Base-by-base conservation (phyloP, 2,888 invertebrate species). In the Microctonus brassicae region DNA sequence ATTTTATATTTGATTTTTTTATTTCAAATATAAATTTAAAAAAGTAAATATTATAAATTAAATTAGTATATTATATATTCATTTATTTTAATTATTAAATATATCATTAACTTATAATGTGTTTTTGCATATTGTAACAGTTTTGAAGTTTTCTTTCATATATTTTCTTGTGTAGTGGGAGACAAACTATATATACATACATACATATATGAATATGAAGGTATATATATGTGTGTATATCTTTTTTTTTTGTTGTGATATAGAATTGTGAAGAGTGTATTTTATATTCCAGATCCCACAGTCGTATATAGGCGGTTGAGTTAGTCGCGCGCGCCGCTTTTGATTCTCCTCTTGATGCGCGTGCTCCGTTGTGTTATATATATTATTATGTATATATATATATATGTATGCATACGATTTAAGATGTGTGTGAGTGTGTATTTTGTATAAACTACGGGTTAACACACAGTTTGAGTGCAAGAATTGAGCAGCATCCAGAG, bases 91-190 rank as follows among this genome's bases (percentile, higher is more conserved):
- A n/a, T n/a, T n/a, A n/a, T n/a, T n/a, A n/a, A n/a, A n/a, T n/a
- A n/a, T n/a, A n/a, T n/a, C n/a, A n/a, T n/a, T n/a, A n/a, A n/a
- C n/a, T n/a, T n/a, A n/a, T n/a, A n/a, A n/a, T n/a, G n/a, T n/a
- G n/a, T n/a, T n/a, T n/a, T n/a, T n/a, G 3, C 29, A 29, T 29
- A 29, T 29, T 29, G 29, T 29, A 29, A 29, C 29, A 62, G 22
- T 24, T 42, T 20, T 7, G 13, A 42, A 17, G 26, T 69, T 64
- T 34, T 67, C 69, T 70, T 72, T 55, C 69, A 60, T 39, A 39
- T 67, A 53, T 61, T 53, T 67, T 39, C 53, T 3, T 17, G 55
- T 60, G 57, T 52, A 42, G 76, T 75, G 76, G 72, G 75, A 75
- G 72, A 69, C 69, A 73, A 75, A 75, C 73, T 75, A 69, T 69